phyloP scores from a whole-genome alignment of 2,113 vertebrate species.

The Trachemys scripta region DNA sequence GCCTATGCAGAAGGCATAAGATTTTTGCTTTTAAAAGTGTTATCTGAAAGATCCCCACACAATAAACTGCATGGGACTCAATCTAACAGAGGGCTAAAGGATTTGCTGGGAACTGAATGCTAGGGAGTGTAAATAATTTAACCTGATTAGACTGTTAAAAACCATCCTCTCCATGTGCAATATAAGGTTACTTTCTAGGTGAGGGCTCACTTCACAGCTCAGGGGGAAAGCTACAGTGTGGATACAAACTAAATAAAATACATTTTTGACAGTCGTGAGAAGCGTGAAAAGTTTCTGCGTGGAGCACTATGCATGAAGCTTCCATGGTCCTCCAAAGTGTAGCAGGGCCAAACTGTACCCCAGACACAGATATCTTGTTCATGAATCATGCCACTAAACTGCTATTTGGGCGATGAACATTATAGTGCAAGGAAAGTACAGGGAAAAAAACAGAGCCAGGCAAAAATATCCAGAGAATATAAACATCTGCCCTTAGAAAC shows the following conservation, averaged over 20 bases:
- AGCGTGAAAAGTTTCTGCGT: fast-evolving
- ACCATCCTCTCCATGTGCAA: constrained; percentile 55
- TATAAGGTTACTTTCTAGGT: constrained; percentile 23
- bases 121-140: constrained; percentile 31
- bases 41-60: neutral
- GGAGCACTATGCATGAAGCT: neutral
- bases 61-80: constrained; percentile 52
- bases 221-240: neutral
- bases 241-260: neutral
- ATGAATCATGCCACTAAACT: neutral
- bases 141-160: constrained; percentile 42
- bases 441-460: neutral
- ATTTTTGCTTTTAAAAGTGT: neutral
- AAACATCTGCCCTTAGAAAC: constrained; percentile 35
- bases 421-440: constrained; percentile 10
- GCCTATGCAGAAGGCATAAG: neutral
- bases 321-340: fast-evolving
- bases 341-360: neutral
- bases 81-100: constrained; percentile 31
- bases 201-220: neutral
- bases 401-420: neutral
- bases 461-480: neutral
- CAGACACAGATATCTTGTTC: neutral
- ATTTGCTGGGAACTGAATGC: constrained; percentile 56
- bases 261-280: neutral